Evolutionary conservation across 2,888 invertebrate species (phyloP).

Genomic region (Volucella bombylans): DNA sequence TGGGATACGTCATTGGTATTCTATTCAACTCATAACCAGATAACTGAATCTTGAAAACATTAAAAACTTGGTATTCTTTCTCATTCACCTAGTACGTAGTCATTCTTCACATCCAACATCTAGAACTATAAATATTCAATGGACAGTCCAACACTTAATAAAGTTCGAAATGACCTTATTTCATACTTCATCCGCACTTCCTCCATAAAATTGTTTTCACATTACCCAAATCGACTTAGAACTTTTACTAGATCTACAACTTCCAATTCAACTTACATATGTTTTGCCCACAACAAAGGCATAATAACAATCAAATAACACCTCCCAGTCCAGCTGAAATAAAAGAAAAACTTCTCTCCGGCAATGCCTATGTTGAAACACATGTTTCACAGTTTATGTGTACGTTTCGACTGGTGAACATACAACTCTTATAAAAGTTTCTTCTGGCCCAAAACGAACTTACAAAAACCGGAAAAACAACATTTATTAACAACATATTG

Average conservation of each 20-base stretch:
- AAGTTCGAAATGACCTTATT: too few relatives aligned
- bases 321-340: slow-evolving; percentile 48
- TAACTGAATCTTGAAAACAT: too few relatives aligned
- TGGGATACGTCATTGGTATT: too few relatives aligned
- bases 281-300: slow-evolving; percentile 7
- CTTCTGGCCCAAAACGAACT: slow-evolving; percentile 31
- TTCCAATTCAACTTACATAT: slow-evolving; percentile 18
- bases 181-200: too few relatives aligned
- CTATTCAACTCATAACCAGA: too few relatives aligned
- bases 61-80: too few relatives aligned
- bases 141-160: too few relatives aligned
- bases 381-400: background rate
- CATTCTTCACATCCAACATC: too few relatives aligned
- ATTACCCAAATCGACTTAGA: slow-evolving; percentile 50
- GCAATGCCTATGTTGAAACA: slow-evolving; percentile 33
- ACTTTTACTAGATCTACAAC: slow-evolving; percentile 16
- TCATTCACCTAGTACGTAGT: too few relatives aligned
- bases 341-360: slow-evolving; percentile 37
- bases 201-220: slow-evolving; percentile 40
- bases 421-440: slow-evolving; percentile 47
- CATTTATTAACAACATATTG: slow-evolving; percentile 69
- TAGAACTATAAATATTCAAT: too few relatives aligned
- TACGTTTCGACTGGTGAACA: background rate
- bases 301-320: slow-evolving; percentile 63
- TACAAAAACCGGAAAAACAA: slow-evolving; percentile 64